phyloP scores from a whole-genome alignment of 2,113 vertebrate genomes.

The Oreotrochilus melanogaster region DNA sequence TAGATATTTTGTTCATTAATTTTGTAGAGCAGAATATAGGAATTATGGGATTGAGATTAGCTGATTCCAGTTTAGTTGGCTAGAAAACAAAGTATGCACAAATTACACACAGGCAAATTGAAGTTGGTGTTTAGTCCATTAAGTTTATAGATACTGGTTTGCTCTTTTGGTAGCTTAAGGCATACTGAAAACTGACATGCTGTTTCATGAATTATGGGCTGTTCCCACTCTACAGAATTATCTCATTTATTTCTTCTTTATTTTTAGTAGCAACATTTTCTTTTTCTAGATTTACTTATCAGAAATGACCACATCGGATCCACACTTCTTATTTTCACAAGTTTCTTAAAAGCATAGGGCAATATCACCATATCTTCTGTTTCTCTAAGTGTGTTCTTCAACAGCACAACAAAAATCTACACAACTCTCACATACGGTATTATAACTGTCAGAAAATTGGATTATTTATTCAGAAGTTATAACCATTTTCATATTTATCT shows the following conservation, averaged over 20 bases:
- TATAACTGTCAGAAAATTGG: background rate
- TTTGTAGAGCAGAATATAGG: background rate
- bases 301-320: background rate
- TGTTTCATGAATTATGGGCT: background rate
- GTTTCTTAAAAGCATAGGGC: background rate
- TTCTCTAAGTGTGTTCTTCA: background rate
- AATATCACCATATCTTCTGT: background rate
- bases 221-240: background rate
- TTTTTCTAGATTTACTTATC: background rate
- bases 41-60: background rate
- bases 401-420: background rate
- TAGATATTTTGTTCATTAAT: background rate
- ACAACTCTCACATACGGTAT: background rate
- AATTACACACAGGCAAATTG: background rate
- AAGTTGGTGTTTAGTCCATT: background rate
- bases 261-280: background rate
- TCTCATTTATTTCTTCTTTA: background rate
- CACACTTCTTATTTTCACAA: background rate
- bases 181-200: background rate
- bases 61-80: background rate
- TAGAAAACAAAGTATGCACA: background rate
- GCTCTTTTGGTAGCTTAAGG: background rate
- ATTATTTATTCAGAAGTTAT: background rate
- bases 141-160: background rate
- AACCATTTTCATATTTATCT: background rate